Base-by-base conservation (phyloP, 2,888 invertebrate genomes). In the Cactoblastis cactorum region DNA sequence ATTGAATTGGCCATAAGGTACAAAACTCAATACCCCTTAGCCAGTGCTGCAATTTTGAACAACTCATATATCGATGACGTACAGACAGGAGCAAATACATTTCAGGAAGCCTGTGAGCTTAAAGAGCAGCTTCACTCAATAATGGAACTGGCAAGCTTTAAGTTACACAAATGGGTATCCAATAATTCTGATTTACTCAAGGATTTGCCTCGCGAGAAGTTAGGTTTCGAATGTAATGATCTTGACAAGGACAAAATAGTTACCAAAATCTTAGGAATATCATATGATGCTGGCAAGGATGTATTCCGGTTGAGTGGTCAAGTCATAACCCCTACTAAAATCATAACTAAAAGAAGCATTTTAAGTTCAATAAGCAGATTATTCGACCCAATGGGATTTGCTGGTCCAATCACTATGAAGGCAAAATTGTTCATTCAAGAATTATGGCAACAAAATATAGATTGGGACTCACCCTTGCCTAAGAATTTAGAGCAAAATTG, bases 321-420 rank as follows among this genome's bases (percentile, higher is more conserved):
- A 2, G 34, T 34, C 12, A n/a, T 34, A 12, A 34, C 12, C n/a
- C 12, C 34, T 2, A 11, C 34, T 34, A 12, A 34, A 2, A n/a
- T 34, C 5, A 3, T 5, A 34, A 34, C 34, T 5, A 22, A 22
- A 22, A 22, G 22, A 22, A 22, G 22, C 5, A 5, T 22, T 22
- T 22, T 22, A 5, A 51, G 53, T 24, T 51, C 46, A n/a, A 49
- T 54, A 14, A 45, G 50, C 11, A 47, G 46, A 45, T 28, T 52
- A 6, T 54, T 45, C 50, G 54, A 54, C 38, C 54, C 54, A 14
- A 34, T 54, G 38, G 54, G 54, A 1, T 34, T 54, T 6, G 41
- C 35, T 12, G 52, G 50, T 2, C 54, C 54, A 15, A 14, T 54
- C 15, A 52, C 46, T 22, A 22, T 22, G 22, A 22, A 22, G 5